phyloP scores from a whole-genome alignment of 35 echinoderm and acorn worm genomes.

The Amphiura filiformis region DNA sequence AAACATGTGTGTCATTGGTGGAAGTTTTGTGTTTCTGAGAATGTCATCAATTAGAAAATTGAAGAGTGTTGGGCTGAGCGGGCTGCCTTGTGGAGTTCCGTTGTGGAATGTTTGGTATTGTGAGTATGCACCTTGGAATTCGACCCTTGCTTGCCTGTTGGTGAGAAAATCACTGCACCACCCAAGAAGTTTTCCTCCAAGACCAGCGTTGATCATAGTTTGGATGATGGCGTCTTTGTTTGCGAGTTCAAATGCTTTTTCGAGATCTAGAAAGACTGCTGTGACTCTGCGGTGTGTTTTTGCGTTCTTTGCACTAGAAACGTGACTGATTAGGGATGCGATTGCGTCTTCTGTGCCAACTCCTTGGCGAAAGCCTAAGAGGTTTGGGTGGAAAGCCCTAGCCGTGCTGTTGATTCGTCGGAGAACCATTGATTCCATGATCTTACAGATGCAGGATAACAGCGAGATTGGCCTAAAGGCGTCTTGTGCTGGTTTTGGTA shows the following conservation, averaged over 20 bases:
- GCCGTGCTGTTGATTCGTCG: slow-evolving; percentile 16
- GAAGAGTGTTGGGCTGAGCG: no score
- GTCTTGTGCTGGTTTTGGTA: background rate
- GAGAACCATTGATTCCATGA: slow-evolving; percentile 23
- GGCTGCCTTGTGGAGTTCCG: no score
- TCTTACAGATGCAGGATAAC: background rate
- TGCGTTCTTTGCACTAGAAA: slow-evolving; percentile 11
- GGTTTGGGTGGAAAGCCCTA: background rate
- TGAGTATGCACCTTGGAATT: no score
- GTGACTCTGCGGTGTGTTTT: slow-evolving; percentile 1
- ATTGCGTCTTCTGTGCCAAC: slow-evolving; percentile 20
- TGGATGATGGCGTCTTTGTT: slow-evolving; percentile 22
- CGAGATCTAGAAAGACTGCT: slow-evolving; percentile 20
- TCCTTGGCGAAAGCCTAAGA: background rate
- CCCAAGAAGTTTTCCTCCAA: background rate
- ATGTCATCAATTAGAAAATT: no score
- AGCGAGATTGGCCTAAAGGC: slow-evolving; percentile 17
- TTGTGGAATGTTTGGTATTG: no score
- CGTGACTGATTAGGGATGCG: background rate
- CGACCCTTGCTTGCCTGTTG: no score
- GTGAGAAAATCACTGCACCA: no score
- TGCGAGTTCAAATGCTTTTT: slow-evolving; percentile 23
- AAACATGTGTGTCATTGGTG: no score
- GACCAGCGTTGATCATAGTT: background rate
- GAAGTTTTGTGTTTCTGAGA: no score